These are phyloP conservation scores for Thymelicus sylvestris DNA, from an alignment of 2,888 invertebrate genomes.

Conservation along the genomic window DNA sequence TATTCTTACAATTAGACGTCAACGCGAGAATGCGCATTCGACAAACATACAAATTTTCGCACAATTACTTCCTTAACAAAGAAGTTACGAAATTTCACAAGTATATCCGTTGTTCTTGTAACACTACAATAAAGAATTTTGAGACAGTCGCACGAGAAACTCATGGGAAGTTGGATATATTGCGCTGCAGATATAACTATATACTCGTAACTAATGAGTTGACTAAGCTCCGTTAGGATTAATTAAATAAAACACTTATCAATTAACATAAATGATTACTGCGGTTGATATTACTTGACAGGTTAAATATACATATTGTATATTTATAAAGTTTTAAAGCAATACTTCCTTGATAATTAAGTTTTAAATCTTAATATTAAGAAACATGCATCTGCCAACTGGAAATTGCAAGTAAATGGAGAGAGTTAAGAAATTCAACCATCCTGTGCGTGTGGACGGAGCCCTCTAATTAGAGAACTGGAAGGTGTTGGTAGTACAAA, in stretches of 20 bases:
- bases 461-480: conserved; percentile 14
- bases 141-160: conserved; percentile 59
- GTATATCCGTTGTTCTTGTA: conserved; percentile 72
- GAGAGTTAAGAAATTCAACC: conserved; percentile 19
- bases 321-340: no score
- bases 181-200: conserved; percentile 25
- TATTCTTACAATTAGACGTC: conserved; percentile 34
- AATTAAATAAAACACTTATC: not conserved
- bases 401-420: not conserved
- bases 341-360: not conserved
- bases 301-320: no score
- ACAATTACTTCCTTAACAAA: conserved; percentile 79
- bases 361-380: not conserved
- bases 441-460: conserved; percentile 19
- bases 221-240: conserved; percentile 1
- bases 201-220: conserved; percentile 5
- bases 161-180: conserved; percentile 57
- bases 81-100: conserved; percentile 75
- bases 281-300: no score
- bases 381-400: not conserved
- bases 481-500: not conserved
- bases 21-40: conserved; percentile 53
- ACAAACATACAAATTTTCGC: conserved; percentile 62
- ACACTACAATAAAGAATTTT: conserved; percentile 68
- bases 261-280: not conserved